Percentiles rank a stretch among this genome's conserved stretches.
Evolutionary conservation across 2,888 invertebrate genomes (phyloP).

Genomic region (Zelleria hepariella): DNA sequence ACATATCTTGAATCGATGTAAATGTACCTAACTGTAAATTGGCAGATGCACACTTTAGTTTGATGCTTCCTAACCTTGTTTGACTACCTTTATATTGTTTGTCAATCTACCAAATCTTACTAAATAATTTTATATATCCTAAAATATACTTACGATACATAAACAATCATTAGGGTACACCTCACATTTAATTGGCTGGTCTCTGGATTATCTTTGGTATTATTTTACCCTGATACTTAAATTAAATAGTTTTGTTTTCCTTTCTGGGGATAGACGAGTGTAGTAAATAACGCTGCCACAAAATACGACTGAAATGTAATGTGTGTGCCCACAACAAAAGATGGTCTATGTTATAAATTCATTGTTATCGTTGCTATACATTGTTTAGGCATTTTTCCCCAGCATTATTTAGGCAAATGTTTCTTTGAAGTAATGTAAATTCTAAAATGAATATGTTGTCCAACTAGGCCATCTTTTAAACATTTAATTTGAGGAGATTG

Average conservation of each 20-base stretch:
- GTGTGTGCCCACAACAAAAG: constrained; percentile 38
- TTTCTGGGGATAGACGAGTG: constrained; percentile 29
- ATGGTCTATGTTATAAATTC: constrained; percentile 29
- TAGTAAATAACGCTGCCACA: constrained; percentile 34
- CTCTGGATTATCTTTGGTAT: background rate
- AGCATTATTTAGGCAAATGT: too few species aligned
- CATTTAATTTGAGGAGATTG: constrained; percentile 11
- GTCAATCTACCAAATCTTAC: constrained; percentile 8
- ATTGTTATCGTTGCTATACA: too few species aligned
- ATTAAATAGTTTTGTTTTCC: constrained; percentile 25
- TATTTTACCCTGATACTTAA: background rate
- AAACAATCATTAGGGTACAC: background rate
- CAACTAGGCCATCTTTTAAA: constrained; percentile 34
- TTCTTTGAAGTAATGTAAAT: too few species aligned
- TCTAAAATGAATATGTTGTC: background rate
- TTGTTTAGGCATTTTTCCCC: too few species aligned
- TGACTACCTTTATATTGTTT: constrained; percentile 16
- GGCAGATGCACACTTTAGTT: constrained; percentile 10
- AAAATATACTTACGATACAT: constrained; percentile 11
- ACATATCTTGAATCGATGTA: background rate
- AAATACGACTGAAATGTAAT: constrained; percentile 31
- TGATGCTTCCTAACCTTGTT: constrained; percentile 14
- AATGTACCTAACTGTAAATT: too few species aligned
- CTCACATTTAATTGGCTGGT: background rate
- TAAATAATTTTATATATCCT: constrained; percentile 7